Evolutionary conservation across 2,888 invertebrate species (phyloP).

Genomic region (Drosophila robusta): DNA sequence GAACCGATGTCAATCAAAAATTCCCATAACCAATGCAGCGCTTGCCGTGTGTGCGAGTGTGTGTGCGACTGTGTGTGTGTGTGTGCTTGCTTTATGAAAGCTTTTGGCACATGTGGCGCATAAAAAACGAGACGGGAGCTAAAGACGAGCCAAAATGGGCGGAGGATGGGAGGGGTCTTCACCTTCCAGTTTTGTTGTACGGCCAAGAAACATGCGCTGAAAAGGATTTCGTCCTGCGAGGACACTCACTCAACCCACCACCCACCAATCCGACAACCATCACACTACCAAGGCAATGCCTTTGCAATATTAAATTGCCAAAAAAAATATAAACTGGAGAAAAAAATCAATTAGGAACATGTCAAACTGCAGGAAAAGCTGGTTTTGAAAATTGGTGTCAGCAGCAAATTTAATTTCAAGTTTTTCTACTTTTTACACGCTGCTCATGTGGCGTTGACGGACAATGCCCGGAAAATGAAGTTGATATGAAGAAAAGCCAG

Average conservation of each 20-base stretch:
- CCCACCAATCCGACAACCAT: constrained; percentile 28
- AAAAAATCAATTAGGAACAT: constrained; percentile 81
- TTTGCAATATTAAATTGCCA: constrained; percentile 82
- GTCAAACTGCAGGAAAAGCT: constrained; percentile 80
- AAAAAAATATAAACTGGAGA: constrained; percentile 43
- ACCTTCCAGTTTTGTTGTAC: constrained; percentile 63
- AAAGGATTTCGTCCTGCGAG: constrained; percentile 73
- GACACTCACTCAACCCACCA: constrained; percentile 30
- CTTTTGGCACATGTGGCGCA: constrained; percentile 79
- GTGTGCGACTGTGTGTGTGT: constrained; percentile 25
- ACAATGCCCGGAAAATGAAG: constrained; percentile 40
- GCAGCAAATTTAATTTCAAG: constrained; percentile 77
- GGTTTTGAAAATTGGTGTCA: constrained; percentile 79
- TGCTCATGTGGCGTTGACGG: constrained; percentile 33
- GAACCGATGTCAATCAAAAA: constrained; percentile 82
- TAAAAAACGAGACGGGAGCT: constrained; percentile 70
- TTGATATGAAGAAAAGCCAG: constrained; percentile 16
- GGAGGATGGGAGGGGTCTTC: constrained; percentile 21
- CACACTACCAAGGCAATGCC: constrained; percentile 51
- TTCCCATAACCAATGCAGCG: constrained; percentile 79
- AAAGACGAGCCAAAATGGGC: constrained; percentile 41
- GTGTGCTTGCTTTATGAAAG: constrained; percentile 76
- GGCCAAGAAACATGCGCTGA: constrained; percentile 72
- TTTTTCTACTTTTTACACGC: constrained; percentile 34
- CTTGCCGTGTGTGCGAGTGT: constrained; percentile 8